A percentile compares a stretch with the other conserved stretches of the same genome.
Conservation (phyloP, 2,113 vertebrate genomes). For the Aplodontia rufa region DNA sequence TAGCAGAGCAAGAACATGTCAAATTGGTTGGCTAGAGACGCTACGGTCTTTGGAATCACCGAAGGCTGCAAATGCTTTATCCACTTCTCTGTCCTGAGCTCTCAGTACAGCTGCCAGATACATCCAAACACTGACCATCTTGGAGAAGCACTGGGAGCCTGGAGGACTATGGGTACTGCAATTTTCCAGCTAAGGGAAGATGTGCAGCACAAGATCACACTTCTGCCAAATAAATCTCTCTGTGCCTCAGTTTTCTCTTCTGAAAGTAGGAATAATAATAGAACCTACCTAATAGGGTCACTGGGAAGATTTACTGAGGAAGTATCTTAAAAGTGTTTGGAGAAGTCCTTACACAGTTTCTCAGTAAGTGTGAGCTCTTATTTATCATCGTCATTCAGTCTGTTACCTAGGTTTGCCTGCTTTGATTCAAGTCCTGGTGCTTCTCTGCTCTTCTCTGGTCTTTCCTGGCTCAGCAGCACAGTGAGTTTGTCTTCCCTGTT, state of each 20-base stretch:
- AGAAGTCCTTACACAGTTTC: background rate
- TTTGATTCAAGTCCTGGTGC: background rate
- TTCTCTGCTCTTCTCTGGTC: conserved; percentile 2
- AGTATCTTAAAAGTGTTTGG: background rate
- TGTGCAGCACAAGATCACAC: background rate
- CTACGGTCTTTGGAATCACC: background rate
- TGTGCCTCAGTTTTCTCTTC: background rate
- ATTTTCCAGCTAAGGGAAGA: background rate
- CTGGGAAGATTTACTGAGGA: background rate
- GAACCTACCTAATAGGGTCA: background rate
- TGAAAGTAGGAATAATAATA: background rate
- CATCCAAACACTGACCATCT: background rate
- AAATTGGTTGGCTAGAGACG: too few relatives aligned
- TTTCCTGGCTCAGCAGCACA: conserved; percentile 17
- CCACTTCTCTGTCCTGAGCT: background rate
- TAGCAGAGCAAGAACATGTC: background rate
- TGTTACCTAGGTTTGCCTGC: background rate
- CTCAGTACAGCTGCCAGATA: background rate
- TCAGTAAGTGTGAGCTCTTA: background rate
- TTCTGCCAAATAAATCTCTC: background rate
- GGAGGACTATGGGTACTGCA: background rate
- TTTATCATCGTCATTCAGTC: background rate
- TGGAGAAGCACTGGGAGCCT: background rate
- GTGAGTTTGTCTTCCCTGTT: conserved; percentile 1
- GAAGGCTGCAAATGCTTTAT: background rate